A percentile compares a stretch with the other conserved stretches of the same genome.
Conservation (phyloP, 2,888 invertebrate genomes). For the Nomada goodeniana region DNA sequence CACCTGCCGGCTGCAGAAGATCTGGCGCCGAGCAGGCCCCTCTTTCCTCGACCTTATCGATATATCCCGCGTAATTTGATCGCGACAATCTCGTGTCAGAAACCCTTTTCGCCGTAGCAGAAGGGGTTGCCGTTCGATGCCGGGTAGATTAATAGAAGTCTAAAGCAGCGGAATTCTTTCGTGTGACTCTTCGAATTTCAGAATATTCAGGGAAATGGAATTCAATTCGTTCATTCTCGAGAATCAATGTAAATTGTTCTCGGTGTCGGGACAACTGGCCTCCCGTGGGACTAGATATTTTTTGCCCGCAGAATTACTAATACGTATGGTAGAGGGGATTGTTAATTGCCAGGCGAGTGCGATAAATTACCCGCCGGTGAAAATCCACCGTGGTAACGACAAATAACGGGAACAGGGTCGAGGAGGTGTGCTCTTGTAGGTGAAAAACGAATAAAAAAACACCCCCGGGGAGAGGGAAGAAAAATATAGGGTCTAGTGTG, state of each 20-base stretch:
- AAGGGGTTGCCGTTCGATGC: too few species aligned
- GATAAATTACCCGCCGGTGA: conserved; percentile 21
- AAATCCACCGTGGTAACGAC: conserved; percentile 16
- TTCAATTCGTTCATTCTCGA: not conserved
- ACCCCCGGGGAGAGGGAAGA: not conserved
- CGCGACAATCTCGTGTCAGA: conserved; percentile 1
- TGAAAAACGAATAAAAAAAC: conserved; percentile 8
- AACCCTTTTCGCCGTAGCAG: not conserved
- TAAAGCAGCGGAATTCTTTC: not conserved
- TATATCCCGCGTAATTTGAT: conserved; percentile 60
- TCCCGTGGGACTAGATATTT: not conserved
- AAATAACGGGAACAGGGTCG: not conserved
- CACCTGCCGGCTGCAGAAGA: conserved; percentile 80
- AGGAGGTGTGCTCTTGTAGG: conserved; percentile 1
- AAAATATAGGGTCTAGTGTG: conserved; percentile 45
- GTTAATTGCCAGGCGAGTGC: conserved; percentile 19
- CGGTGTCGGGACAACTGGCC: not conserved
- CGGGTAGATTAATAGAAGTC: conserved; percentile 1
- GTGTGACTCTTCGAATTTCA: too few species aligned
- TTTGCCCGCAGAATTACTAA: not conserved
- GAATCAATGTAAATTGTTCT: not conserved
- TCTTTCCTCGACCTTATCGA: conserved; percentile 50
- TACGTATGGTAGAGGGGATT: not conserved
- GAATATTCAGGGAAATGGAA: not conserved
- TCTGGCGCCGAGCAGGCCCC: conserved; percentile 73